These are phyloP conservation scores for Varanus salvator DNA, from an alignment of 2,113 vertebrate genomes.

Conservation along the genomic window DNA sequence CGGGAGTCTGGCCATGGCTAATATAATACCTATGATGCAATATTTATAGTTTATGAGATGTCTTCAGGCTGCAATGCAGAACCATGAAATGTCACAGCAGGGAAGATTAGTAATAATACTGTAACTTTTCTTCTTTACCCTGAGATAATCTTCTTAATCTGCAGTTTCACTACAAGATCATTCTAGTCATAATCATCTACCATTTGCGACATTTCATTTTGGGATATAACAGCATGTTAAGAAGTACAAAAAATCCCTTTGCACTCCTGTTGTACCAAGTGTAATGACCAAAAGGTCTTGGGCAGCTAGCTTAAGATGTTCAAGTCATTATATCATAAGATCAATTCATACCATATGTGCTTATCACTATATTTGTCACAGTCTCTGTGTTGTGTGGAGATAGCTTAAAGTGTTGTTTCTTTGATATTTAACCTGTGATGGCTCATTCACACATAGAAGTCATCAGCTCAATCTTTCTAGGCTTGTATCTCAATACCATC, in stretches of 20 bases:
- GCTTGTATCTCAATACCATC: background rate
- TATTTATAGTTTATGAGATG: background rate
- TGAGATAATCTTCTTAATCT: constrained; percentile 11
- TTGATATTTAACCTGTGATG: background rate
- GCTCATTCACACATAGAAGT: background rate
- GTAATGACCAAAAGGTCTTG: background rate
- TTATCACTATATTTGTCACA: background rate
- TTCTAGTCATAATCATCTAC: background rate
- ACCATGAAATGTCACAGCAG: background rate
- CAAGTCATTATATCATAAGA: background rate
- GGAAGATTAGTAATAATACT: background rate
- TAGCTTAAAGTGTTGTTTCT: background rate
- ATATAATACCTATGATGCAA: background rate
- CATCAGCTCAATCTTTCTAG: background rate
- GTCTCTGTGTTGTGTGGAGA: background rate
- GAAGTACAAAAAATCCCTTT: background rate
- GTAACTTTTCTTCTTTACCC: background rate
- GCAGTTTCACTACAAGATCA: background rate
- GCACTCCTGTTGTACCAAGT: background rate
- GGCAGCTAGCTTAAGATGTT: background rate
- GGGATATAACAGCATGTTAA: background rate
- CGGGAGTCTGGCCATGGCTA: background rate
- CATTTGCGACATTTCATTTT: background rate
- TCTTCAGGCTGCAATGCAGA: background rate
- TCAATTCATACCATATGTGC: background rate